Evolutionary conservation across 1,140 invertebrate species (phyloP).

Genomic region (Ooceraea biroi): DNA sequence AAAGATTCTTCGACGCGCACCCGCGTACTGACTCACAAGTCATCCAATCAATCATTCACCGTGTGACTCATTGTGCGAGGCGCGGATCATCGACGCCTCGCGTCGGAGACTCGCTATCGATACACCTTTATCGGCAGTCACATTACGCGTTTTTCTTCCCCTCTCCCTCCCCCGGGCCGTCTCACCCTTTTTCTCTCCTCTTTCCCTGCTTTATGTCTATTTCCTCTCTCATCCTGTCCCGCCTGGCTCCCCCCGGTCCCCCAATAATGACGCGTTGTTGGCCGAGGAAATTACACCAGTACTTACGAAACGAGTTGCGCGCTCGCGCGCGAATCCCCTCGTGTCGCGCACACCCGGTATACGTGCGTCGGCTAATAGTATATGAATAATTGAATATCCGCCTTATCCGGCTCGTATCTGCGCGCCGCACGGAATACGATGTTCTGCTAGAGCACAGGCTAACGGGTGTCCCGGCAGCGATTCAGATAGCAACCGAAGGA

Average conservation of each 20-base stretch:
- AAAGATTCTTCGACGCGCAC: slow-evolving; percentile 53
- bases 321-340: slow-evolving; percentile 55
- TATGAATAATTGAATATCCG: slow-evolving; percentile 79
- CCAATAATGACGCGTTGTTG: slow-evolving; percentile 68
- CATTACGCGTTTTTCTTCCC: slow-evolving; percentile 57
- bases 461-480: slow-evolving; percentile 63
- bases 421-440: slow-evolving; percentile 58
- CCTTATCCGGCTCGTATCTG: slow-evolving; percentile 70
- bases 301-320: slow-evolving; percentile 57
- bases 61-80: slow-evolving; percentile 82
- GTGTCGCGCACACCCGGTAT: slow-evolving; percentile 66
- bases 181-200: neutral
- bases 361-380: slow-evolving; percentile 70
- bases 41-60: slow-evolving; percentile 82
- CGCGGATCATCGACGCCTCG: slow-evolving; percentile 68
- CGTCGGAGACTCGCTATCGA: slow-evolving; percentile 76
- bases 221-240: slow-evolving; percentile 5
- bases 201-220: slow-evolving; percentile 27
- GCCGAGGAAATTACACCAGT: slow-evolving; percentile 61
- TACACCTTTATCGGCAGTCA: slow-evolving; percentile 68
- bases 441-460: slow-evolving; percentile 41
- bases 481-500: slow-evolving; percentile 20
- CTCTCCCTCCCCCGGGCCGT: neutral
- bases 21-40: slow-evolving; percentile 41
- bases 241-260: neutral